Base-by-base conservation (phyloP, 2,888 invertebrate genomes). In the Machimus atricapillus region DNA sequence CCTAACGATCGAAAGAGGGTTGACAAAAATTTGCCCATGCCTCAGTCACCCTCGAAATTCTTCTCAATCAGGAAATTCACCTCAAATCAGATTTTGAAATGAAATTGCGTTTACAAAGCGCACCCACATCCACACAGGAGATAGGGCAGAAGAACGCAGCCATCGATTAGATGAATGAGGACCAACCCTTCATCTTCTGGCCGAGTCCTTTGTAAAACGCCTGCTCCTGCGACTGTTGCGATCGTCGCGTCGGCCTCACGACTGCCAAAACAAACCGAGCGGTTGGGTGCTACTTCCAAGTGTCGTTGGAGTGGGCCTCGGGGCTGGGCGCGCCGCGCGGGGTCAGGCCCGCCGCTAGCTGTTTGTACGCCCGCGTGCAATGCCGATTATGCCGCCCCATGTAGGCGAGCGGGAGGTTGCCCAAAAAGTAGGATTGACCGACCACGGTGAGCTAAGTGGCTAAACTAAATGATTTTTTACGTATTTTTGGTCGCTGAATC, bases 71-170 rank as follows among this genome's bases (percentile, higher is more conserved):
- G 77, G 85, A 86, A 86, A 86, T 86, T 77, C 85, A 86, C 77
- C 56, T 77, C 77, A 86, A 86, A 86, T 86, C 77, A 76, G 85
- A 86, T 86, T 86, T 86, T n/a, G 43, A 76, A 86, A 56, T 74
- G 82, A 82, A 82, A 82, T 82, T 82, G 14, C 58, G 52, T 82
- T 58, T 37, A 82, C 82, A 52, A 34, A 58, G 14, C 58, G 82
- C 37, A 58, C 58, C 58, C 37, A 37, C 82, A 66, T 66, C 27
- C 58, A 7, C 16, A 58, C 56, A 34, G 43, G 43, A 46, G 58
- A 82, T 82, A 66, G 66, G 66, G 12, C 27, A 66, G 23, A 23
- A 66, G 23, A 23, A 12, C n/a, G 14, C 56, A 19, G 34, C 66
- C 58, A 82, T 82, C 82, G 58, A 82, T 37, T 82, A 58, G 66